These are phyloP conservation scores for Coptodon bakossiorum DNA, from an alignment of 2,113 vertebrate genomes.

Conservation along the genomic window DNA sequence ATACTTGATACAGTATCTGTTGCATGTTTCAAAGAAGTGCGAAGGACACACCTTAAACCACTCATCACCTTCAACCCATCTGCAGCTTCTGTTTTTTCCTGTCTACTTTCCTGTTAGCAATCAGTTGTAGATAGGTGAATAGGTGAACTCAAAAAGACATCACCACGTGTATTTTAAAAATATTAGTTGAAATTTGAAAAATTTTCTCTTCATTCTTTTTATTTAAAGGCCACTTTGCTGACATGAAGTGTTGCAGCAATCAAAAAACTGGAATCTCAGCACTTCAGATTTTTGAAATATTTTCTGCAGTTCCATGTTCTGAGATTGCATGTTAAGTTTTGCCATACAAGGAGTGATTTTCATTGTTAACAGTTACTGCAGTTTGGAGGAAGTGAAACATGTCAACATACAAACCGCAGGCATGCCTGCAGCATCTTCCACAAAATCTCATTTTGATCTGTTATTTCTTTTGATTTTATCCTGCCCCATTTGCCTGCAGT, in stretches of 20 bases:
- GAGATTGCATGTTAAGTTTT: not conserved
- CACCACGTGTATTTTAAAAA: not conserved
- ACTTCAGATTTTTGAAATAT: not conserved
- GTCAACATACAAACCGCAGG: not conserved
- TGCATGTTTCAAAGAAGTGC: not conserved
- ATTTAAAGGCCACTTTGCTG: not conserved
- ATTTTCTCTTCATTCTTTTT: not conserved
- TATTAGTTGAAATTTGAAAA: not conserved
- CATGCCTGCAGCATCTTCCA: not conserved
- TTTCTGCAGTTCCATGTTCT: not conserved
- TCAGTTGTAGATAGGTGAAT: not conserved
- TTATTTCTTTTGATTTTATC: not conserved
- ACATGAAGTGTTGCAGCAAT: not conserved
- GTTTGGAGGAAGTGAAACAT: not conserved
- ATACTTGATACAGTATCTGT: not conserved
- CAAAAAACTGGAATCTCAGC: not conserved
- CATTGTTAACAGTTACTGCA: accelerated
- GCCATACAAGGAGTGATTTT: not conserved
- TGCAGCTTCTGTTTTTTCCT: not conserved
- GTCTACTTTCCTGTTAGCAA: not conserved
- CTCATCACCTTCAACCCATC: not conserved
- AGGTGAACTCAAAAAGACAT: not conserved
- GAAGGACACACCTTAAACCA: not conserved
- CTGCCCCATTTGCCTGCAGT: not conserved
- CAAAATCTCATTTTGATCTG: not conserved